Conservation (phyloP, 2,113 vertebrate genomes). For the Seriola quinqueradiata region DNA sequence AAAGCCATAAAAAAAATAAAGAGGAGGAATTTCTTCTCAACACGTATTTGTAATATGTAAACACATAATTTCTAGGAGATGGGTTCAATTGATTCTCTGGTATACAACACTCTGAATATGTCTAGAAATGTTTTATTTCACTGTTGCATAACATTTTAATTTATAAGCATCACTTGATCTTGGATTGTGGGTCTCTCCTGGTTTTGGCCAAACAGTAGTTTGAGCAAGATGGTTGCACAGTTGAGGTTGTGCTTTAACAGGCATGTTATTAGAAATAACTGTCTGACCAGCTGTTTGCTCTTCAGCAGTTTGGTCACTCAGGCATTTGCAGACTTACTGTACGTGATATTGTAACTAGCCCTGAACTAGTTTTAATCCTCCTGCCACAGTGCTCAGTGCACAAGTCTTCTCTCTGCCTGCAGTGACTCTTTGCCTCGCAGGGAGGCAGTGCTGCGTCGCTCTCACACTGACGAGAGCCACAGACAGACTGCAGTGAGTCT, state of each 20-base stretch:
- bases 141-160: not conserved
- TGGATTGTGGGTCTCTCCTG: not conserved
- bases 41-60: no score
- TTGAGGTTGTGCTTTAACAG: not conserved
- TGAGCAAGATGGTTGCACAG: not conserved
- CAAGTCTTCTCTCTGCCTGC: slow-evolving; percentile 55
- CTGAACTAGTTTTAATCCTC: not conserved
- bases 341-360: not conserved
- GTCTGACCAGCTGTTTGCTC: not conserved
- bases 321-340: not conserved
- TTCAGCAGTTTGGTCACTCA: not conserved
- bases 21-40: no score
- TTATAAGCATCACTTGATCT: not conserved
- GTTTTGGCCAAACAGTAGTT: not conserved
- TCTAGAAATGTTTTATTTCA: not conserved
- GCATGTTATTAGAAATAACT: not conserved
- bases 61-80: no score
- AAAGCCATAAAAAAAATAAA: no score
- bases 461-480: slow-evolving; percentile 34
- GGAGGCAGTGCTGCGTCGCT: slow-evolving; percentile 83
- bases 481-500: slow-evolving; percentile 29
- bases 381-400: not conserved
- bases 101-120: not conserved
- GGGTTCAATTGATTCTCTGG: not conserved
- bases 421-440: slow-evolving; percentile 74